A percentile compares a stretch with the other conserved stretches of the same genome.
Conservation (phyloP, 2,888 invertebrate species). For the Cybosia mesomella region DNA sequence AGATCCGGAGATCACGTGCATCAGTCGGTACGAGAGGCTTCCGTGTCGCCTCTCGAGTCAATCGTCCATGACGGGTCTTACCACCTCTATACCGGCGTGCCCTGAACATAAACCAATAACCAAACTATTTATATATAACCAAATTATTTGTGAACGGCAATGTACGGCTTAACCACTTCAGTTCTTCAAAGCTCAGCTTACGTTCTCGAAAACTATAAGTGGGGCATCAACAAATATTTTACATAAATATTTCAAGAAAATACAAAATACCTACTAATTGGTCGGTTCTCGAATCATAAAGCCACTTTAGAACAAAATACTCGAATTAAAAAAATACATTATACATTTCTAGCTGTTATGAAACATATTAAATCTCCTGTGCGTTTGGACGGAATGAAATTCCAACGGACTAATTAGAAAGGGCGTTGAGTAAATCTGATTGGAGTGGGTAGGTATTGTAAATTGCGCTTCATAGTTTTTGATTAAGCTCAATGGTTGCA, state of each 20-base stretch:
- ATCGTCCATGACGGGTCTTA: no score
- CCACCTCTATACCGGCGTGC: no score
- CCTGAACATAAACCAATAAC: no score
- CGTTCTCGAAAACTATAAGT: not conserved
- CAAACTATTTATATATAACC: no score
- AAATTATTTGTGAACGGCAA: not conserved
- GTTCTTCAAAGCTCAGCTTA: not conserved
- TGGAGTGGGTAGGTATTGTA: conserved; percentile 21
- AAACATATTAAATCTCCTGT: conserved; percentile 6
- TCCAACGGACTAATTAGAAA: conserved; percentile 23
- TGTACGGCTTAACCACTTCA: not conserved
- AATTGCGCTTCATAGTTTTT: conserved; percentile 16
- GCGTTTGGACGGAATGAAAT: conserved; percentile 7
- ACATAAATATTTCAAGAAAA: not conserved
- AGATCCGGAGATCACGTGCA: no score
- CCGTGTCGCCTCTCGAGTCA: no score
- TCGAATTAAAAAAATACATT: conserved; percentile 15
- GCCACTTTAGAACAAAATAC: conserved; percentile 10
- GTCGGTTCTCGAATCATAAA: conserved; percentile 4
- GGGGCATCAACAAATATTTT: conserved; percentile 3
- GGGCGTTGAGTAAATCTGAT: conserved; percentile 25
- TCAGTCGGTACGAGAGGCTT: no score
- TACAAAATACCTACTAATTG: conserved; percentile 19
- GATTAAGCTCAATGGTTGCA: not conserved
- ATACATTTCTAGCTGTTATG: conserved; percentile 6